Percentiles rank a stretch among this genome's conserved stretches.
phyloP scores from a whole-genome alignment of 2,888 invertebrate species.

The Colostygia pectinataria region DNA sequence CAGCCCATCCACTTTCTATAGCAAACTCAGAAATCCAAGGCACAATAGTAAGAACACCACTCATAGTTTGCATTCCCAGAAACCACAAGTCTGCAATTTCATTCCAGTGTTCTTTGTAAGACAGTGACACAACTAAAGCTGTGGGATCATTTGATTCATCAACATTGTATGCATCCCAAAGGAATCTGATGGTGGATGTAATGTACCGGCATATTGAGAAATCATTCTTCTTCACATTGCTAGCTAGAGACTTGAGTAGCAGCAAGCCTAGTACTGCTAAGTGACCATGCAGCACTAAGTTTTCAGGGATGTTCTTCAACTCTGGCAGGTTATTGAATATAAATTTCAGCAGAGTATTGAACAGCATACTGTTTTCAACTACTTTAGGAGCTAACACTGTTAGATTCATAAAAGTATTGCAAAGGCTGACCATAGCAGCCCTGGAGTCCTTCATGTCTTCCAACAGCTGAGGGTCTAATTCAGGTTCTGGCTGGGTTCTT shows the following conservation, averaged over 20 bases:
- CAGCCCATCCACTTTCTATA: slow-evolving; percentile 96
- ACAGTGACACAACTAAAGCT: slow-evolving; percentile 91
- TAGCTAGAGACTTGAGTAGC: slow-evolving; percentile 91
- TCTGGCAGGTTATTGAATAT: slow-evolving; percentile 93
- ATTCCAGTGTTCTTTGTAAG: slow-evolving; percentile 94
- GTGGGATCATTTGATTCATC: slow-evolving; percentile 94
- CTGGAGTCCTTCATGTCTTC: slow-evolving; percentile 94
- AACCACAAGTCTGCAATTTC: slow-evolving; percentile 96
- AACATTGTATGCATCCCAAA: slow-evolving; percentile 96
- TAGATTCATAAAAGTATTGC: slow-evolving; percentile 96
- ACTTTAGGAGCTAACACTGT: slow-evolving; percentile 93
- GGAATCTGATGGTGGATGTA: slow-evolving; percentile 93
- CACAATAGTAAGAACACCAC: slow-evolving; percentile 89
- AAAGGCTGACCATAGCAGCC: slow-evolving; percentile 92
- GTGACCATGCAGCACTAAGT: slow-evolving; percentile 93
- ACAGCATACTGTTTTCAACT: slow-evolving; percentile 89
- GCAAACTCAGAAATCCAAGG: slow-evolving; percentile 96
- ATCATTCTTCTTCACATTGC: slow-evolving; percentile 92
- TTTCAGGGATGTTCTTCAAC: slow-evolving; percentile 91
- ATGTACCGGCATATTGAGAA: slow-evolving; percentile 95
- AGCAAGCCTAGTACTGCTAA: slow-evolving; percentile 91
- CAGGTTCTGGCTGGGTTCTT: slow-evolving; percentile 89
- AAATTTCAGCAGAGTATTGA: slow-evolving; percentile 91
- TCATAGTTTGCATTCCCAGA: slow-evolving; percentile 96
- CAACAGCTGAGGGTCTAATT: slow-evolving; percentile 87